Conservation (phyloP, 2,797 vertebrate genomes). For the Siniperca undulata region DNA sequence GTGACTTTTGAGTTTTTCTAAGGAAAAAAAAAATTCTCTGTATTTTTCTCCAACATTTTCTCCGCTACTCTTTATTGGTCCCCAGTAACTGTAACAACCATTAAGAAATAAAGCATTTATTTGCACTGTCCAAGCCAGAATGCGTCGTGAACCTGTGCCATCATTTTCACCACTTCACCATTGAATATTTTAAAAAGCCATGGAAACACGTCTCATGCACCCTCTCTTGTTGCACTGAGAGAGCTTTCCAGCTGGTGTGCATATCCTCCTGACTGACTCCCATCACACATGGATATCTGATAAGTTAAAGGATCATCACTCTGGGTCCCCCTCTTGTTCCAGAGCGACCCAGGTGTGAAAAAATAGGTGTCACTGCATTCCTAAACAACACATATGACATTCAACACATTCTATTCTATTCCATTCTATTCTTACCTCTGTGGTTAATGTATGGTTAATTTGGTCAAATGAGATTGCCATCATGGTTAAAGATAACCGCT, state of each 20-base stretch:
- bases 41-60: background rate
- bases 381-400: background rate
- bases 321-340: constrained; percentile 27
- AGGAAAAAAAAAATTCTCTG: background rate
- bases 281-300: constrained; percentile 55
- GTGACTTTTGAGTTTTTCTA: background rate
- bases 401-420: background rate
- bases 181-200: constrained; percentile 74
- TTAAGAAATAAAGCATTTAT: constrained; percentile 21
- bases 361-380: constrained; percentile 6
- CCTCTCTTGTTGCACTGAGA: constrained; percentile 59
- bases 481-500: background rate
- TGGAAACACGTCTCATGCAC: constrained; percentile 46
- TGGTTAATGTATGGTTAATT: background rate
- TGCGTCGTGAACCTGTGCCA: constrained; percentile 12
- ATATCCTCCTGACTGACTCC: constrained; percentile 62
- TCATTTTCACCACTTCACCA: constrained; percentile 47
- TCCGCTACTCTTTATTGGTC: background rate
- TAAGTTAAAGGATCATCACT: constrained; percentile 51
- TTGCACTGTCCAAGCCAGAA: background rate
- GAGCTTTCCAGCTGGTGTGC: constrained; percentile 64
- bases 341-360: constrained; percentile 5
- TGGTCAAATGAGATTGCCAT: background rate
- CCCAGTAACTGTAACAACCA: background rate
- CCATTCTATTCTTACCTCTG: background rate